Base-by-base conservation (phyloP, 2,888 invertebrate species). In the Lasioglossum lativentre region DNA sequence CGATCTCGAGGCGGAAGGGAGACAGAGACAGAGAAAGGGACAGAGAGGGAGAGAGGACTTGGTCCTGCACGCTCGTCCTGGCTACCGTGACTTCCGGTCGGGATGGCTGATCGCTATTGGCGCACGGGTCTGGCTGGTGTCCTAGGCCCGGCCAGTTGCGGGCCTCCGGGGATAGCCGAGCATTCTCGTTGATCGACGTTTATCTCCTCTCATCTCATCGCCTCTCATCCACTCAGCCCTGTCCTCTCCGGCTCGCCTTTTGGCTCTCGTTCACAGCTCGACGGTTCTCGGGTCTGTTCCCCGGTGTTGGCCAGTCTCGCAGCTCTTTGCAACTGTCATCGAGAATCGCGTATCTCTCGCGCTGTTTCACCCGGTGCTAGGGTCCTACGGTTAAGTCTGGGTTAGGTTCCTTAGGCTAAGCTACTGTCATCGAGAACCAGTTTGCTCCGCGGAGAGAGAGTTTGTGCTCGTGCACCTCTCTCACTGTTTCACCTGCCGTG, bases 61-160 rank as follows among this genome's bases (percentile, higher is more conserved):
- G 66, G 10, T 68, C 42, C 42, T 76, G 66, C 86, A 74, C 63
- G 75, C 63, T 75, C 45, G 71, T 75, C 59, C 78, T 68, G 52
- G 19, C 78, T 34, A 42, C 76, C 85, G 66, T 75, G 78, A 81
- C 80, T 56, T 73, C 59, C 76, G 63, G 76, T 45, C 71, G 56
- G 56, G 78, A 34, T 34, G 10, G 19, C 23, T 34, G 68, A 38
- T 34, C 68, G 34, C 68, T 16, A 68, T 38, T 68, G 68, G 68
- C 8, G 68, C 38, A 68, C 68, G 19, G 30, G 27, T 66, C 30
- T 30, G 30, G 63, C 59, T 59, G 27, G 59, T 30, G 30, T 59
- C 59, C 30, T 66, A 66, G 63, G 30, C 63, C 63, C 30, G 63
- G 63, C 63, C 63, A 66, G 63, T 34, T 19, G 34, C 63, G 30